Evolutionary conservation across 2,797 vertebrate genomes (phyloP).

Genomic region (Diplodus sargus): DNA sequence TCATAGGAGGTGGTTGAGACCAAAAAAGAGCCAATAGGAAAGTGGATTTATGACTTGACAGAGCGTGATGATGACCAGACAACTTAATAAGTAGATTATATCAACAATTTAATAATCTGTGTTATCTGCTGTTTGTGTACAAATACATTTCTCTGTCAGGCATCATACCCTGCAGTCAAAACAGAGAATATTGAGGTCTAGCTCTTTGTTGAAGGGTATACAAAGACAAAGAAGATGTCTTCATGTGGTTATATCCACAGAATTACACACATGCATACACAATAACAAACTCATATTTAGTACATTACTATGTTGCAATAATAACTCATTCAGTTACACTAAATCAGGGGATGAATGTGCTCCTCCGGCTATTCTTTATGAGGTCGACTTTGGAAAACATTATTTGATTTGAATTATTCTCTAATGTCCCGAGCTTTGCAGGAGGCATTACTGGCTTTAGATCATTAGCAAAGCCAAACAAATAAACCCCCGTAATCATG

Average conservation of each 20-base stretch:
- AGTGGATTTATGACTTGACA: not conserved
- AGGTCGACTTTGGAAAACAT: slow-evolving; percentile 50
- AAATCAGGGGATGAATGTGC: slow-evolving; percentile 49
- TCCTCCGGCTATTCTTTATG: slow-evolving; percentile 47
- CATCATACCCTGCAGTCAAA: not conserved
- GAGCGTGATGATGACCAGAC: not conserved
- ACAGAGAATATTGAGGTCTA: not conserved
- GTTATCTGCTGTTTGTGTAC: not conserved
- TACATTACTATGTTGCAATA: slow-evolving; percentile 1
- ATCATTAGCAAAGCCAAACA: slow-evolving; percentile 72
- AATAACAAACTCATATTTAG: slow-evolving; percentile 7
- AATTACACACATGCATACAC: not conserved
- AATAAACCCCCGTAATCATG: slow-evolving; percentile 61
- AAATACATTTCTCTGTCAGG: not conserved
- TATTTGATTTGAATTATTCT: slow-evolving; percentile 66
- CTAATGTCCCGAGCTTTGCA: slow-evolving; percentile 49
- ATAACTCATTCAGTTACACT: slow-evolving; percentile 21
- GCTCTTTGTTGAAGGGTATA: not conserved
- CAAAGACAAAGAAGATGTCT: not conserved
- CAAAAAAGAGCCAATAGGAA: not conserved
- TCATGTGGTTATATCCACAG: not conserved
- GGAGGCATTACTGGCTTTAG: slow-evolving; percentile 57
- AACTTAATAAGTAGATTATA: too few relatives aligned
- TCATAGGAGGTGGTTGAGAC: too few relatives aligned
- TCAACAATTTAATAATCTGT: too few relatives aligned